Evolutionary conservation across 2,888 invertebrate species (phyloP), one percentile per base, ranked within the genome.

Genomic region (Mimachlamys varia): DNA sequence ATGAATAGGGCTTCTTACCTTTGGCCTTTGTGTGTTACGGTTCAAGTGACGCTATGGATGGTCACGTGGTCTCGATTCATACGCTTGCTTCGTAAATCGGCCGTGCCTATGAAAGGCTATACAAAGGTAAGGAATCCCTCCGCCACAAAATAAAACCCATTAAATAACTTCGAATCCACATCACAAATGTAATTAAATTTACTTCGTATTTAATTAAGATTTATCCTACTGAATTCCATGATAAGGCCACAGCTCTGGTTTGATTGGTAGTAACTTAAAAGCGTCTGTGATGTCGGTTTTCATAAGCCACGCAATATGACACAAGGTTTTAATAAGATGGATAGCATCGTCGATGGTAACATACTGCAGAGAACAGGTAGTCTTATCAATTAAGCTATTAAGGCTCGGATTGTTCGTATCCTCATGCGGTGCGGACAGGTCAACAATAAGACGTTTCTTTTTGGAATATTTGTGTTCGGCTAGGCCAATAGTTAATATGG

Each of bases 351-450:
- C 88, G 13, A 88, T 22, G 10, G 50, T 88, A 53, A 88, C 55
- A 55, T 88, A 88, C n/a, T 50, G n/a, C 27, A 88, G 7, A n/a
- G 88, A 88, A 17, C 27, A 55, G 15, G 55, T 37, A 5, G 27
- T 88, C 50, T 91, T 91, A 27, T 88, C 38, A 0, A 91, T 91
- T 19, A 88, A 22, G 15, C 89, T 88, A 33, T 91, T 91, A 4
- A 91, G 76, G 49, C 76, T 89, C 15, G 62, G 87, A 76, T 89
- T 38, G 17, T 22, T n/a, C 10, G 13, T 0, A 76, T 53, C 62
- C 15, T 22, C 38, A 37, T 89, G 88, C 13, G 50, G 87, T 13
- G 89, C 89, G 4, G 89, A 89, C 44, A 89, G 3, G 44, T 89
- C 89, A 44, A 76, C 76, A 2, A 89, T 89, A 10, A 76, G 17